Percentiles rank a stretch among this genome's conserved stretches.
Evolutionary conservation across 2,113 vertebrate genomes (phyloP).

Genomic region (Cricetomys ansorgei): DNA sequence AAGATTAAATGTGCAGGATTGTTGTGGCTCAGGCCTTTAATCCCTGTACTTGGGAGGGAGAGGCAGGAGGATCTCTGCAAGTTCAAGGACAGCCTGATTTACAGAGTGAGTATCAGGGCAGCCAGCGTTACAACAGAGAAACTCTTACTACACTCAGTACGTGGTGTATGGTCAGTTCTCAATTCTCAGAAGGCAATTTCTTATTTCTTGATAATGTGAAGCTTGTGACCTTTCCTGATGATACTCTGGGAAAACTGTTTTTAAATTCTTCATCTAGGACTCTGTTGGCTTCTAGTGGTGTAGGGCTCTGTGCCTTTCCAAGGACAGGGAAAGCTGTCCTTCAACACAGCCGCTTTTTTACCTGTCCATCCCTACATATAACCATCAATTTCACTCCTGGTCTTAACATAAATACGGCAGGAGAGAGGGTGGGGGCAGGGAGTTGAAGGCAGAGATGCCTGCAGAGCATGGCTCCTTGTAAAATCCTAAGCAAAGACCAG

Average conservation of each 20-base stretch:
- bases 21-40: too few relatives aligned
- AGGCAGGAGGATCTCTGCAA: too few relatives aligned
- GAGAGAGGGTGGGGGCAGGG: not conserved
- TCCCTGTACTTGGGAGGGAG: too few relatives aligned
- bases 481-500: not conserved
- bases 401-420: not conserved
- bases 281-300: not conserved
- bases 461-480: not conserved
- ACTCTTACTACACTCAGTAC: too few relatives aligned
- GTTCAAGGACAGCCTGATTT: too few relatives aligned
- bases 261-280: not conserved
- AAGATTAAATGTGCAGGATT: too few relatives aligned
- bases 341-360: not conserved
- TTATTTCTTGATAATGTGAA: not conserved
- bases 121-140: too few relatives aligned
- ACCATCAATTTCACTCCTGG: too few relatives aligned
- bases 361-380: not conserved
- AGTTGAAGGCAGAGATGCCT: not conserved
- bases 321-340: not conserved
- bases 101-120: too few relatives aligned
- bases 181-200: not conserved
- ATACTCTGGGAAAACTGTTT: not conserved
- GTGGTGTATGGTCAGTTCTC: not conserved
- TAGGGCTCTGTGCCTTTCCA: not conserved
- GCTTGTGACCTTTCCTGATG: not conserved